Base-by-base conservation (phyloP, 2,888 invertebrate species). In the Lasioglossum leucozonium region DNA sequence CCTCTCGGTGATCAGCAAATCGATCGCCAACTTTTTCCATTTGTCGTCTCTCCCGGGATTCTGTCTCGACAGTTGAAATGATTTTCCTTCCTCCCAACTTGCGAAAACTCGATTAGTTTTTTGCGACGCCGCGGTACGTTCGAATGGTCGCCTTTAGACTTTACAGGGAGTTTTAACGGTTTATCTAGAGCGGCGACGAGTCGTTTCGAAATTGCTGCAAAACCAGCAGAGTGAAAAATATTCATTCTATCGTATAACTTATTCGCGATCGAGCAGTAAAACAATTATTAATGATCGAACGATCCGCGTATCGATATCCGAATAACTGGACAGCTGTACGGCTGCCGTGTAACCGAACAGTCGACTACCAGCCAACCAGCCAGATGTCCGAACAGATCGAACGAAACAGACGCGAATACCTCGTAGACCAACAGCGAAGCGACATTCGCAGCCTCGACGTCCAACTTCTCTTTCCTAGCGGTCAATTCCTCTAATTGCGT, bases 1-100 rank as follows among this genome's bases (percentile, higher is more conserved):
- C 84, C 97, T 96, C 95, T 98, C 98, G 0, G 96, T 92, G 47
- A 93, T 92, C 44, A 95, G 81, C 0, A 94, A 84, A 18, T 95
- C 93, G n/a, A 93, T 89, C 11, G 92, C 92, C 2, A 89, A 86
- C 79, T 90, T 93, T 22, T 86, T 91, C 92, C 91, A 93, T 44
- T 92, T 89, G 76, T 93, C 94, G 77, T 92, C 92, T 82, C 87
- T 92, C 16, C 81, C 80, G 0, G 91, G 82, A 80, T 92, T 89
- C 93, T 93, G 69, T 22, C 40, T 2, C 37, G 34, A 18, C 69
- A 22, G n/a, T 69, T 40, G 11, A 37, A 69, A 69, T 37, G 67
- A 69, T 37, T 40, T 37, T 22, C 37, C 10, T 67, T 44, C 44
- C 10, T 3, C 0, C 8, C 3, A 37, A 67, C 37, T 67, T 67